phyloP scores from a whole-genome alignment of 2,113 vertebrate genomes.

The Campylomormyrus tamandua region DNA sequence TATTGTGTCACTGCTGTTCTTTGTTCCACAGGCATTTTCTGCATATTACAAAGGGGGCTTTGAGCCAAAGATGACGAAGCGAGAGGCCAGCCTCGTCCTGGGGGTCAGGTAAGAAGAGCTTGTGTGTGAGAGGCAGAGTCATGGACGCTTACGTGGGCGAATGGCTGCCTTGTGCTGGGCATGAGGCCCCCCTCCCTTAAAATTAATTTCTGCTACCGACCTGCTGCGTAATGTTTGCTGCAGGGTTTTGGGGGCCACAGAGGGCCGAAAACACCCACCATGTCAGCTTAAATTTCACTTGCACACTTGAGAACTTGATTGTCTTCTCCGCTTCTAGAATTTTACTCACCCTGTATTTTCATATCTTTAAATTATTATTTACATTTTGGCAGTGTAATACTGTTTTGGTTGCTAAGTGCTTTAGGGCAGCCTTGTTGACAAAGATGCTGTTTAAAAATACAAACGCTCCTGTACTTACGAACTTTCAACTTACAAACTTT shows the following conservation, averaged over 20 bases:
- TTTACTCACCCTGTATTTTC: neutral
- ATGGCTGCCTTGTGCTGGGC: neutral
- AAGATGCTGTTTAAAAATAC: neutral
- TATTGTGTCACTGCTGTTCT: neutral
- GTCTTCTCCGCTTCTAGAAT: neutral
- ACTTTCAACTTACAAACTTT: too few relatives aligned
- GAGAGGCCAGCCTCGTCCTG: conserved; percentile 87
- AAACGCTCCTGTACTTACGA: too few relatives aligned
- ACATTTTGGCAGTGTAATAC: neutral
- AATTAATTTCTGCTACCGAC: neutral
- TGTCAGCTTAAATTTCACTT: neutral
- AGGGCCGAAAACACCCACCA: neutral
- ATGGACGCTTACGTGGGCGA: too few relatives aligned
- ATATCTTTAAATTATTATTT: neutral
- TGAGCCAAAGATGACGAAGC: conserved; percentile 85
- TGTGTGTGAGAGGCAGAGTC: neutral
- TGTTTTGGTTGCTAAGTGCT: neutral
- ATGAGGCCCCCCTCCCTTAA: neutral
- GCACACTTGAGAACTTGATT: neutral
- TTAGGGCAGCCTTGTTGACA: neutral
- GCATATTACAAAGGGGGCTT: conserved; percentile 88
- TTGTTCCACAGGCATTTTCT: conserved; percentile 6
- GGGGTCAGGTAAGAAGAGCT: conserved; percentile 72
- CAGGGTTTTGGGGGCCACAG: neutral
- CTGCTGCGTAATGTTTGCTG: neutral